A percentile compares a stretch with the other conserved stretches of the same genome.
Evolutionary conservation across 2,888 invertebrate genomes (phyloP).

Genomic region (Ennomos fuscantarius): DNA sequence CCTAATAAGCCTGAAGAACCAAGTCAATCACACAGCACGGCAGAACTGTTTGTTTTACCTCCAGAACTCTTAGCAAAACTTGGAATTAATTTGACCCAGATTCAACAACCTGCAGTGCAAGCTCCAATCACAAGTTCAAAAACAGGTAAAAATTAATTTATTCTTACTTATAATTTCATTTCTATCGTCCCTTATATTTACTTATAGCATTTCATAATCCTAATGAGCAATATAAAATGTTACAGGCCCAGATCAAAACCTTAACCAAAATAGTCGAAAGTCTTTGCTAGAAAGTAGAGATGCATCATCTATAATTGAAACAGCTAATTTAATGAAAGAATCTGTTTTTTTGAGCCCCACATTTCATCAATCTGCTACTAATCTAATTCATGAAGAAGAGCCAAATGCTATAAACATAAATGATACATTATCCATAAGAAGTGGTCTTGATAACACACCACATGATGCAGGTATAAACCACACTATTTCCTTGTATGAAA

Average conservation of each 20-base stretch:
- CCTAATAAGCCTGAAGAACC: constrained; percentile 38
- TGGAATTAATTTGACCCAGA: constrained; percentile 66
- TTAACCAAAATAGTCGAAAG: constrained; percentile 2
- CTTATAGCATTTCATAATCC: constrained; percentile 22
- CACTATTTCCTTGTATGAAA: not conserved
- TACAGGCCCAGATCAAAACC: constrained; percentile 18
- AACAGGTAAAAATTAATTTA: constrained; percentile 14
- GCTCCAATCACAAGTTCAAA: constrained; percentile 9
- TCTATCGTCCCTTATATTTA: not conserved
- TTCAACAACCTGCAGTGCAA: constrained; percentile 39
- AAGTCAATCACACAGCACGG: constrained; percentile 38
- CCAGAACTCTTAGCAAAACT: constrained; percentile 75
- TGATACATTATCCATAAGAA: not conserved
- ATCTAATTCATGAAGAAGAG: constrained; percentile 50
- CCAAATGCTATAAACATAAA: constrained; percentile 3
- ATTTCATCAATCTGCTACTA: constrained; percentile 53
- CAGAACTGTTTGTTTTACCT: constrained; percentile 72
- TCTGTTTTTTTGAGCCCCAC: constrained; percentile 75
- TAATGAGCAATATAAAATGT: constrained; percentile 36
- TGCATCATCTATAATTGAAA: constrained; percentile 68
- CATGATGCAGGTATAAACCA: not conserved
- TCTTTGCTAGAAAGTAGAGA: constrained; percentile 24
- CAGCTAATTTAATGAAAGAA: constrained; percentile 71
- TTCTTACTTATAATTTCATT: too few relatives aligned
- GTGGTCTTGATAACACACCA: not conserved